These are phyloP conservation scores for Pantala flavescens DNA, from an alignment of 1,140 invertebrate genomes.

Conservation along the genomic window DNA sequence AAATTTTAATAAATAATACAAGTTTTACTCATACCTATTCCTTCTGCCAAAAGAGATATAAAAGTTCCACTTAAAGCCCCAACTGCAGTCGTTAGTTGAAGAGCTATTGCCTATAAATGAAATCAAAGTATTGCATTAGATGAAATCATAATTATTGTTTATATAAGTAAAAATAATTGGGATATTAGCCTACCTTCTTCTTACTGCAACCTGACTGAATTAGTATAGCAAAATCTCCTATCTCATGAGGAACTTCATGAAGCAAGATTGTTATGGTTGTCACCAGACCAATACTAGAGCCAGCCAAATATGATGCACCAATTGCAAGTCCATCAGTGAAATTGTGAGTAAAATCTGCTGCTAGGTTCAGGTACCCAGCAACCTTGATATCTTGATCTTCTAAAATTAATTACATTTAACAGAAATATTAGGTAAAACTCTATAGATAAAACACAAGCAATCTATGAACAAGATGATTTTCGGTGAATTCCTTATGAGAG, in stretches of 20 bases:
- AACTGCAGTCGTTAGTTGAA: slow-evolving; percentile 86
- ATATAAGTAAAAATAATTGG: not conserved
- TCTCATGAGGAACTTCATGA: slow-evolving; percentile 96
- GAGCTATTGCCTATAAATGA: slow-evolving; percentile 62
- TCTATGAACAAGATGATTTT: no score
- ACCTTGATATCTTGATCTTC: slow-evolving; percentile 64
- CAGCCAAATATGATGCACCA: slow-evolving; percentile 90
- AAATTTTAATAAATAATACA: no score
- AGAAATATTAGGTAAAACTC: not conserved
- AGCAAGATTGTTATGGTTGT: slow-evolving; percentile 90
- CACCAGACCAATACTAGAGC: slow-evolving; percentile 65
- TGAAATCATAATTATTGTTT: no score
- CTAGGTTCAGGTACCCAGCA: slow-evolving; percentile 85
- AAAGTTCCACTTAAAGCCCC: slow-evolving; percentile 87
- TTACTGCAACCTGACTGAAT: slow-evolving; percentile 86
- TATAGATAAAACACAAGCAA: no score
- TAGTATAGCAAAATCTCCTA: slow-evolving; percentile 96
- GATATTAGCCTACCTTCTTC: slow-evolving; percentile 50
- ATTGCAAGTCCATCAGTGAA: slow-evolving; percentile 96
- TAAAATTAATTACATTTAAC: slow-evolving; percentile 18
- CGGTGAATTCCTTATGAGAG: no score
- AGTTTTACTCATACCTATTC: slow-evolving; percentile 39
- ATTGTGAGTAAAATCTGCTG: slow-evolving; percentile 92
- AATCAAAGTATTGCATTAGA: no score
- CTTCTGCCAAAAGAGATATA: slow-evolving; percentile 70